Evolutionary conservation across 92 coral and sea anemone genomes (phyloP).

Genomic region (Palythoa caribaeorum): DNA sequence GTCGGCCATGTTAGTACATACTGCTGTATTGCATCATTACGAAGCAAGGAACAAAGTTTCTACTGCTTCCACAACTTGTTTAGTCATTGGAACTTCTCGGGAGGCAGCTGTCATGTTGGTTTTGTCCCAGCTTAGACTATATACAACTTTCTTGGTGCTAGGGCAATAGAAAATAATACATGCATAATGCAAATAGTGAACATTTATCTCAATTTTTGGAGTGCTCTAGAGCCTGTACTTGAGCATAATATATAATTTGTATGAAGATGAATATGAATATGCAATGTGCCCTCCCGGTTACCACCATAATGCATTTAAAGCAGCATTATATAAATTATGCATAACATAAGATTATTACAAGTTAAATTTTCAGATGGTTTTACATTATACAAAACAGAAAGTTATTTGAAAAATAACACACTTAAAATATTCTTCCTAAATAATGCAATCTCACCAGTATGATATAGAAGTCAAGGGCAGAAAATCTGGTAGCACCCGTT

Average conservation of each 20-base stretch:
- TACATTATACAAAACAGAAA: neutral
- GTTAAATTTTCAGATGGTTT: neutral
- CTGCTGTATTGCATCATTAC: neutral
- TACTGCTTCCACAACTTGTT: constrained; percentile 24
- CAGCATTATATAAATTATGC: neutral
- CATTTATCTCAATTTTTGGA: neutral
- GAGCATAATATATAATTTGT: neutral
- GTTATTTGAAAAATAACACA: neutral
- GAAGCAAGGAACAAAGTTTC: neutral
- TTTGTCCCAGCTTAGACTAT: constrained; percentile 30
- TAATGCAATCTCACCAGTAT: constrained; percentile 22
- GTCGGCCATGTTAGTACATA: neutral
- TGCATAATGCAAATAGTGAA: neutral
- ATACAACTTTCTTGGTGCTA: constrained; percentile 43
- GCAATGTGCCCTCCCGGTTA: too few relatives aligned
- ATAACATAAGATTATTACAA: neutral
- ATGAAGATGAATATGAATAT: neutral
- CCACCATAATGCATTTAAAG: too few relatives aligned
- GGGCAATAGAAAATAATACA: constrained; percentile 1
- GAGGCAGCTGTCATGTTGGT: constrained; percentile 44
- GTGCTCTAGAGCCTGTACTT: neutral
- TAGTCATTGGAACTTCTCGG: constrained; percentile 50
- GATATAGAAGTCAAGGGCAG: constrained; percentile 26
- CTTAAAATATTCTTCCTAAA: neutral
- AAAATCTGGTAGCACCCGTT: neutral